Evolutionary conservation across 2,888 invertebrate genomes (phyloP).

Genomic region (Koerneria pararmatus): DNA sequence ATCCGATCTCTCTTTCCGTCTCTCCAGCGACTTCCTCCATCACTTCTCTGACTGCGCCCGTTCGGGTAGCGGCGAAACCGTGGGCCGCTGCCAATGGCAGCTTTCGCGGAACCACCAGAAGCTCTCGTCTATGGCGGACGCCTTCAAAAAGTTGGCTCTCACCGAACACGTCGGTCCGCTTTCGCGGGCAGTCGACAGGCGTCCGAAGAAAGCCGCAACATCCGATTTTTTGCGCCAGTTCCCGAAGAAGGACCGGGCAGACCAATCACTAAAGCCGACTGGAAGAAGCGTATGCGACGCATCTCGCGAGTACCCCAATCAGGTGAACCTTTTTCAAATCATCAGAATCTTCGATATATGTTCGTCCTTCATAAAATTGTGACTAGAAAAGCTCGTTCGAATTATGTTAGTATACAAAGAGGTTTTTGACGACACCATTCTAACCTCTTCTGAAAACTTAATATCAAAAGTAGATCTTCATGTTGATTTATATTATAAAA

Average conservation of each 20-base stretch:
- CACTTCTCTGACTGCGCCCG: too few species aligned
- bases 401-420: too few species aligned
- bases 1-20: not conserved
- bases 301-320: slow-evolving; percentile 18
- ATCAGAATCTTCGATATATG: too few species aligned
- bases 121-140: slow-evolving; percentile 22
- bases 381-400: too few species aligned
- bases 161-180: too few species aligned
- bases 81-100: slow-evolving; percentile 27
- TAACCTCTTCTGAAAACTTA: too few species aligned
- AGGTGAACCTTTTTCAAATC: too few species aligned
- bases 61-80: slow-evolving; percentile 27
- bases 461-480: too few species aligned
- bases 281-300: slow-evolving; percentile 19
- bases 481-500: too few species aligned
- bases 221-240: slow-evolving; percentile 30
- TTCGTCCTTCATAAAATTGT: too few species aligned
- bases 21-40: not conserved
- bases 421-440: too few species aligned
- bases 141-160: too few species aligned
- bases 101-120: slow-evolving; percentile 25
- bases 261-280: not conserved
- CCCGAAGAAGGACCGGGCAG: not conserved
- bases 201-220: slow-evolving; percentile 41
- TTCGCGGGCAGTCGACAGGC: slow-evolving; percentile 29